Evolutionary conservation across 2,113 vertebrate genomes (phyloP).

Genomic region (Scomber scombrus): DNA sequence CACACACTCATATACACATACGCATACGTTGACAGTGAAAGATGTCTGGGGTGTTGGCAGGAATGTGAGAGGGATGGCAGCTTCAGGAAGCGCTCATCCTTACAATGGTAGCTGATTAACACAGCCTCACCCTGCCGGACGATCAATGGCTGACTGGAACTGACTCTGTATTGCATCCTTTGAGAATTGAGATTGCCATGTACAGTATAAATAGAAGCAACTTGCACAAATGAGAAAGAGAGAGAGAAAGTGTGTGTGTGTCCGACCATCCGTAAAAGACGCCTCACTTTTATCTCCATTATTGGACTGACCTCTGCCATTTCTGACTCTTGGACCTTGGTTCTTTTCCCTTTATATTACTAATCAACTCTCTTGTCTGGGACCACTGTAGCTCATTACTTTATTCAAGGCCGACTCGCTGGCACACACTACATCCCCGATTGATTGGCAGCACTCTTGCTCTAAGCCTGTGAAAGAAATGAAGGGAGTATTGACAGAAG

Average conservation of each 20-base stretch:
- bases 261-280: constrained; percentile 46
- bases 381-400: constrained; percentile 62
- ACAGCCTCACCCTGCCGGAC: constrained; percentile 67
- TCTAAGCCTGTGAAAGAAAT: constrained; percentile 49
- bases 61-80: constrained; percentile 72
- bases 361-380: constrained; percentile 69
- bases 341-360: constrained; percentile 58
- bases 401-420: constrained; percentile 55
- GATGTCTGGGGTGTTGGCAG: constrained; percentile 58
- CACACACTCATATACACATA: constrained; percentile 20
- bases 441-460: constrained; percentile 64
- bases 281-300: constrained; percentile 68
- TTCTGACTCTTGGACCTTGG: constrained; percentile 40
- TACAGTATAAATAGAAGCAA: constrained; percentile 75
- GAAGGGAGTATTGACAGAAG: constrained; percentile 56
- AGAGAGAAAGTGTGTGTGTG: constrained; percentile 5
- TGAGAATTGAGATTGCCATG: constrained; percentile 63
- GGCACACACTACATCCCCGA: constrained; percentile 44
- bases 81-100: constrained; percentile 73
- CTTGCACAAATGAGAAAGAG: constrained; percentile 58
- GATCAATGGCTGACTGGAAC: constrained; percentile 84
- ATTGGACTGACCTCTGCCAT: constrained; percentile 65
- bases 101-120: constrained; percentile 80
- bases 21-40: constrained; percentile 27
- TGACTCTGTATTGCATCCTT: constrained; percentile 67